Evolutionary conservation across 2,797 vertebrate genomes (phyloP), one percentile per base, ranked within the genome.

Genomic region (Hydrolagus colliei): DNA sequence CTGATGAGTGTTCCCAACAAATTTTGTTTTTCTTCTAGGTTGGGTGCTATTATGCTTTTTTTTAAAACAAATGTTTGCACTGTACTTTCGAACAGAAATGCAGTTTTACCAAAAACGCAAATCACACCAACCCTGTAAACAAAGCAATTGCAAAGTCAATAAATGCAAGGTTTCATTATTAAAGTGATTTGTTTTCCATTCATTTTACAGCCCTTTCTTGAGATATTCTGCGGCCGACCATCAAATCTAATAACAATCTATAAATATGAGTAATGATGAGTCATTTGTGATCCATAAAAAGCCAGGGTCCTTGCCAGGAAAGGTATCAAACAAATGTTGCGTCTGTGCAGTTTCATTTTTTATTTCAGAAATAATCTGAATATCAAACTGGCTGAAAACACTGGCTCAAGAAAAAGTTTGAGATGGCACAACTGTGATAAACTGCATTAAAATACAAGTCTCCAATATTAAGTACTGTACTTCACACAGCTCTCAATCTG

Each of bases 21-120:
- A 27, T 27, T 27, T 27, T 27, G 27, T 27, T 27, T 27, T 27
- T 27, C 27, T 27, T 27, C 0, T 27, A 27, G 27, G 27, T 27
- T 27, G 27, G 27, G 27, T 27, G 27, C 41, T 52, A 52, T 52
- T 52, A 52, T 52, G 41, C 41, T 52, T 52, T 52, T 52, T 3
- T 6, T 52, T 6, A 52, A 52, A 52, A n/a, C n/a, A n/a, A n/a
- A 52, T 52, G 41, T n/a, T 52, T 77, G 9, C 7, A 4, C 41
- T 52, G 18, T 61, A 61, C 3, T n/a, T n/a, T 52, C 41, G 41
- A 1, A 61, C 0, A 35, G 75, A 77, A 77, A n/a, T 61, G 41
- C 59, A 61, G 61, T 77, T 77, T 20, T 77, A n/a, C 41, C 75
- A 77, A 41, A 59, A 77, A 77, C 18, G 61, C 61, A 77, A 77